Evolutionary conservation across 2,888 invertebrate genomes (phyloP).

Genomic region (Yponomeuta plumbellus): DNA sequence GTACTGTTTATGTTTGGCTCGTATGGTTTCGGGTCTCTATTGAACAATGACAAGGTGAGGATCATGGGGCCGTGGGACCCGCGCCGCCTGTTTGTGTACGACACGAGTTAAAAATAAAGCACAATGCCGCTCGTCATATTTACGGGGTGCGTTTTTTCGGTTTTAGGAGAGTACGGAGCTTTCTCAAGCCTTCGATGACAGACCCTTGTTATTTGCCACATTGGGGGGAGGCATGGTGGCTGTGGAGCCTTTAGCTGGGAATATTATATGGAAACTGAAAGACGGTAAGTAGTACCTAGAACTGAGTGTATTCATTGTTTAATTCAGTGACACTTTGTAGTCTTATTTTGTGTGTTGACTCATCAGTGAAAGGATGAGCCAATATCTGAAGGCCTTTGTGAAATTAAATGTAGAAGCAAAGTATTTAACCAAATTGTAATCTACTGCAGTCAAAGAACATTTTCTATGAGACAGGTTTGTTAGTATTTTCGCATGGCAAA

Average conservation of each 20-base stretch:
- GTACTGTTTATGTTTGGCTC: constrained; percentile 50
- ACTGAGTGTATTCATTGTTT: background rate
- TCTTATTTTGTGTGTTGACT: constrained; percentile 16
- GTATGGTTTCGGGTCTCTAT: constrained; percentile 45
- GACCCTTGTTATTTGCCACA: constrained; percentile 91
- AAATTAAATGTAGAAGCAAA: background rate
- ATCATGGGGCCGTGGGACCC: constrained; percentile 40
- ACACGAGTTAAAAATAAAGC: constrained; percentile 27
- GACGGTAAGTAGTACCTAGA: constrained; percentile 80
- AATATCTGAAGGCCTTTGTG: background rate
- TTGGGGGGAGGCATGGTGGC: constrained; percentile 95
- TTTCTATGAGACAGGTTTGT: no score
- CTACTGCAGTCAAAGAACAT: no score
- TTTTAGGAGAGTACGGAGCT: constrained; percentile 79
- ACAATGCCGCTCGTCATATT: constrained; percentile 19
- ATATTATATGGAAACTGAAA: constrained; percentile 92
- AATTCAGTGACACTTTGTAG: background rate
- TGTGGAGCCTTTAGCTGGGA: constrained; percentile 90
- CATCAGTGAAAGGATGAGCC: background rate
- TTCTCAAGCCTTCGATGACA: constrained; percentile 81
- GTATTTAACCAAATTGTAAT: background rate
- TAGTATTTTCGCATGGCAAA: no score
- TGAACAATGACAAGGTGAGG: constrained; percentile 51
- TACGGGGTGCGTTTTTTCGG: constrained; percentile 22
- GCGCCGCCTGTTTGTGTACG: constrained; percentile 30